A percentile compares a stretch with the other conserved stretches of the same genome.
These are phyloP conservation scores for Parapsyche elsis DNA, from an alignment of 1,140 invertebrate species.

Conservation along the genomic window DNA sequence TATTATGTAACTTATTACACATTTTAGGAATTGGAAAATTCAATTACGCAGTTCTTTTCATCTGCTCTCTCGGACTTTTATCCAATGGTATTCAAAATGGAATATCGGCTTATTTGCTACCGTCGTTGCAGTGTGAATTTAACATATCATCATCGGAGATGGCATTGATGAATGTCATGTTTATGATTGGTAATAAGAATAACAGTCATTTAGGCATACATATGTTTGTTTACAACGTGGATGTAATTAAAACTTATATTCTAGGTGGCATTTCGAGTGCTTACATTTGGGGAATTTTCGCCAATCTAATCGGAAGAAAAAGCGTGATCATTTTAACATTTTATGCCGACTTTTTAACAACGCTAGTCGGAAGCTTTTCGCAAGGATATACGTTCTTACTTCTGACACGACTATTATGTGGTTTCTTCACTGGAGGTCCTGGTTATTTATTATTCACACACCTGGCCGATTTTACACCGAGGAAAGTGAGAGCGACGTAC, in stretches of 20 bases:
- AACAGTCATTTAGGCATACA: too few relatives aligned
- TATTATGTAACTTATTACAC: too few relatives aligned
- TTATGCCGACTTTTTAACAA: conserved; percentile 70
- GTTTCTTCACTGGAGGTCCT: conserved; percentile 67
- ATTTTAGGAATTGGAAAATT: conserved; percentile 64
- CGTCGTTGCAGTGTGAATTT: conserved; percentile 69
- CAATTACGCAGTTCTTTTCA: conserved; percentile 62
- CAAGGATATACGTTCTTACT: conserved; percentile 62
- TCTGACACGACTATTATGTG: conserved; percentile 66
- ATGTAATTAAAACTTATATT: too few relatives aligned
- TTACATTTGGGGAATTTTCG: conserved; percentile 74
- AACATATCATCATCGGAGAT: conserved; percentile 67
- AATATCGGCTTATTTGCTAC: conserved; percentile 70
- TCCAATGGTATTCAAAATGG: conserved; percentile 72
- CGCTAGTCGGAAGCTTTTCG: conserved; percentile 64
- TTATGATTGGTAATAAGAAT: conserved; percentile 64
- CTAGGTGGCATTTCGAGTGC: conserved; percentile 70
- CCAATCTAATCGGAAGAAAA: conserved; percentile 73
- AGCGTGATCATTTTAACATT: conserved; percentile 72
- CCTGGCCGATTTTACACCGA: conserved; percentile 72
- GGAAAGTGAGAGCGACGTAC: conserved; percentile 67
- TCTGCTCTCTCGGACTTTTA: conserved; percentile 64
- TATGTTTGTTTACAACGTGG: too few relatives aligned
- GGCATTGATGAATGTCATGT: conserved; percentile 69
- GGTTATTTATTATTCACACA: conserved; percentile 73